Base-by-base conservation (phyloP, 1,140 invertebrate species). In the Meloidogyne floridensis region DNA sequence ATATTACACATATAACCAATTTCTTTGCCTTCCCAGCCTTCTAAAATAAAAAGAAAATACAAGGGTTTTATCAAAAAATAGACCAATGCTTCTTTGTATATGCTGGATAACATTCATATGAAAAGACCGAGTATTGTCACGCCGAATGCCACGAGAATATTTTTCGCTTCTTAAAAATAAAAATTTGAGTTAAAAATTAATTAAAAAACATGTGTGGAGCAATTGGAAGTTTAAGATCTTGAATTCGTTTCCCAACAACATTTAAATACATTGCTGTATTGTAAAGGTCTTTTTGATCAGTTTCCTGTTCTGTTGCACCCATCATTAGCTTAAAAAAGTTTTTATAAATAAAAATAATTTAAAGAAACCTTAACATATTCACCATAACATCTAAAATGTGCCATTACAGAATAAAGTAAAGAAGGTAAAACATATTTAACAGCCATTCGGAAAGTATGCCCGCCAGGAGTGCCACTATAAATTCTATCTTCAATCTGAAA, bases 391-490 rank as follows among this genome's bases (percentile, higher is more conserved):
- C 96, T 94, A 90, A 95, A 96, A 91, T 99, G 97, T 91, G 94
- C 94, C 73, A 98, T 93, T 18, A 97, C 96, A 84, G 95, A 94
- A 86, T 96, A 92, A 72, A 99, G 92, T 84, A 99, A 92, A 91
- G 96, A 95, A 79, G 97, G 97, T 87, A 99, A 92, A 91, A 98
- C 97, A 93, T 98, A 99, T 91, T 97, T 97, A 65, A 97, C 94
- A 53, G 96, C 95, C 89, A 97, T 94, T 59, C 93, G 93, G 91
- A 98, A 97, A 13, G 96, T 95, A 90, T 96, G 95, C 0, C 96
- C 95, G 69, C 94, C 95, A 8, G 84, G 86, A 47, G 94, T 94
- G 87, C 94, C 65, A 32, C 80, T 81, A 73, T 89, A 87, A 65
- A 73, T 93, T 53, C 79, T 9, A 43, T 86, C 86, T 82, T 88